These are phyloP conservation scores for Hydractinia symbiolongicarpus DNA, from an alignment of 30 jellyfish, hydroid and myxozoan species.

Conservation along the genomic window DNA sequence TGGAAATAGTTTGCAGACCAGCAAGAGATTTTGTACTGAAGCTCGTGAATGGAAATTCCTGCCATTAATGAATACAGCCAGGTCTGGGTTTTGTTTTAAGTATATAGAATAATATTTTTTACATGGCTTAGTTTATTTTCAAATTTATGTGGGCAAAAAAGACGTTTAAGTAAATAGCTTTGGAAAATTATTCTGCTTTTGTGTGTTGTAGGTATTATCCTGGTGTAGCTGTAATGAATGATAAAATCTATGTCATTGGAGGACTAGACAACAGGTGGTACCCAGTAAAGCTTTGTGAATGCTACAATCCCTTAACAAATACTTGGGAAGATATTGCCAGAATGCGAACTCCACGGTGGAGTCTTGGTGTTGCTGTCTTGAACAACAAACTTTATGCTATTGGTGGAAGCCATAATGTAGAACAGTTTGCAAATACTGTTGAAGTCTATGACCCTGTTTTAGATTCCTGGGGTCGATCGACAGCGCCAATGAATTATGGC, in stretches of 20 bases:
- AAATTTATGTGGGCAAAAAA: background rate
- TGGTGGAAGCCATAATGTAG: conserved; percentile 95
- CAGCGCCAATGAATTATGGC: conserved; percentile 78
- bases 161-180: background rate
- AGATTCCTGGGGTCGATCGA: conserved; percentile 59
- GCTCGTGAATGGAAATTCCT: conserved; percentile 56
- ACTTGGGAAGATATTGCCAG: conserved; percentile 67
- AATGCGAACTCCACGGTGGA: conserved; percentile 82
- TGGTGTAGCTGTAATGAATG: conserved; percentile 88
- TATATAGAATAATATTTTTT: background rate
- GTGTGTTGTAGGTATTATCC: conserved; percentile 51
- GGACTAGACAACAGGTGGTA: conserved; percentile 88
- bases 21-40: conserved; percentile 71
- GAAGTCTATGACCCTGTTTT: conserved; percentile 72
- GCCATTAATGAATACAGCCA: conserved; percentile 61
- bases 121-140: background rate
- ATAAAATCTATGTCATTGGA: conserved; percentile 76
- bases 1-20: conserved; percentile 67
- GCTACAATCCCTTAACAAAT: conserved; percentile 64
- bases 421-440: conserved; percentile 86
- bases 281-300: conserved; percentile 66
- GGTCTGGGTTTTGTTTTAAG: conserved; percentile 11
- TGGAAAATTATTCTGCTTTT: background rate
- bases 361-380: conserved; percentile 87
- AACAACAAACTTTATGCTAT: conserved; percentile 66